Base-by-base conservation (phyloP, 2,888 invertebrate species). In the Pheosia tremula region DNA sequence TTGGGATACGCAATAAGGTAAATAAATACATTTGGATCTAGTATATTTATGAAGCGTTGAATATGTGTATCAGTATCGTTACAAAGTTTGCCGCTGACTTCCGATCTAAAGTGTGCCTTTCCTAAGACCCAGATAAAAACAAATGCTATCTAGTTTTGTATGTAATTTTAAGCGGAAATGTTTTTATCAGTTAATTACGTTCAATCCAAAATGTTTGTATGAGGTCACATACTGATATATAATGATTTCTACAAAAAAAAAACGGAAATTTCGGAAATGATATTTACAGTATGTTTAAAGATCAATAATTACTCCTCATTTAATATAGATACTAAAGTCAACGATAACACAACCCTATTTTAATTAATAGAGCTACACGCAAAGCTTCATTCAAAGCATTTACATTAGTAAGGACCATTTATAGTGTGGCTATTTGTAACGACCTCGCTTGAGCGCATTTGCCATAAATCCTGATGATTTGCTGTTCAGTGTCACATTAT, bases 1-100 rank as follows among this genome's bases (percentile, higher is more conserved):
- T 56, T 61, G 55, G 57, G 58, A 59, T 57, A 59, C 55, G 45
- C 43, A 62, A 49, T 58, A 45, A 60, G 58, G 50, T 50, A 24
- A 24, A 24, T 50, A 24, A 24, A 24, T 50, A 50, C 24, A 50
- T 13, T 24, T 50, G 8, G 50, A 24, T 24, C 50, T 50, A 50
- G 24, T 24, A 24, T 24, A 24, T 50, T 47, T n/a, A 47, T n/a
- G 11, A 4, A 47, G 5, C 0, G 47, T 47, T 45, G 6, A 43
- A 43, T 43, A 10, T 3, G 9, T 43, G 9, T 43, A 8, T 41
- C 7, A 7, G 41, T 5, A 10, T 11, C 8, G 10, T 10, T 45
- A 3, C 4, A 10, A 47, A n/a, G 5, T 47, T 3, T 10, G 1
- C 11, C n/a, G 3, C 5, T 47, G 0, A 47, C n/a, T 47, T 47